phyloP scores from a whole-genome alignment of 1,140 invertebrate genomes.

The Drosophila leontia region DNA sequence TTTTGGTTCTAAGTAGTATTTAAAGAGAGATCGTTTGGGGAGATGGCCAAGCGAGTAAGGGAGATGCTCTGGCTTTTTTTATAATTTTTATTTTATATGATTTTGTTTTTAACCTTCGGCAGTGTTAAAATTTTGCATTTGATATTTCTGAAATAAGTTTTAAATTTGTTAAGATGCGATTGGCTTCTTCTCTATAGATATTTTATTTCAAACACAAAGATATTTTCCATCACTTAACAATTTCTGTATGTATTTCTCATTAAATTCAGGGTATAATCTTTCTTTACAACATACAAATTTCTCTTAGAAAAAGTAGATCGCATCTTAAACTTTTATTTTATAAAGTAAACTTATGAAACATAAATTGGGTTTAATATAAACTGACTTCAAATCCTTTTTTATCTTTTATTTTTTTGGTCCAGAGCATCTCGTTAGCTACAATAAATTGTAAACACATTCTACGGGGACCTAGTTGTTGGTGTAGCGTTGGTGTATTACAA shows the following conservation, averaged over 20 bases:
- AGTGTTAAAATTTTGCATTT: constrained; percentile 60
- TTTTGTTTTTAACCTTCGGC: constrained; percentile 48
- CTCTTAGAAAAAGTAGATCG: background rate
- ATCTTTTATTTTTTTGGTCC: constrained; percentile 12
- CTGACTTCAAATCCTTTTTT: background rate
- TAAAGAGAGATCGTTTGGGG: constrained; percentile 2
- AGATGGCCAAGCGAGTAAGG: constrained; percentile 13
- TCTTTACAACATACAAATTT: too few species aligned
- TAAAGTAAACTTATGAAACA: background rate
- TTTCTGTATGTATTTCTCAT: fast-evolving
- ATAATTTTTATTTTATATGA: constrained; percentile 12
- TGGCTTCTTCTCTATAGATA: background rate
- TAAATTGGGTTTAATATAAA: background rate
- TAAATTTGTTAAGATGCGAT: background rate
- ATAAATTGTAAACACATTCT: constrained; percentile 33
- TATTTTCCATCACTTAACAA: background rate
- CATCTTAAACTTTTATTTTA: background rate
- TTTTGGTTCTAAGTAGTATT: constrained; percentile 24
- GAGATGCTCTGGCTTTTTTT: constrained; percentile 55
- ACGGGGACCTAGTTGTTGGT: constrained; percentile 2
- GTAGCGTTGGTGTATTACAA: constrained; percentile 34
- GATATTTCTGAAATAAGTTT: constrained; percentile 46
- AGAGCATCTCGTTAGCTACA: constrained; percentile 57
- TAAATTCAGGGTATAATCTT: background rate
- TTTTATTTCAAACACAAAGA: background rate